These are phyloP conservation scores for Hyla sarda DNA, from an alignment of 2,113 vertebrate species.

Conservation along the genomic window DNA sequence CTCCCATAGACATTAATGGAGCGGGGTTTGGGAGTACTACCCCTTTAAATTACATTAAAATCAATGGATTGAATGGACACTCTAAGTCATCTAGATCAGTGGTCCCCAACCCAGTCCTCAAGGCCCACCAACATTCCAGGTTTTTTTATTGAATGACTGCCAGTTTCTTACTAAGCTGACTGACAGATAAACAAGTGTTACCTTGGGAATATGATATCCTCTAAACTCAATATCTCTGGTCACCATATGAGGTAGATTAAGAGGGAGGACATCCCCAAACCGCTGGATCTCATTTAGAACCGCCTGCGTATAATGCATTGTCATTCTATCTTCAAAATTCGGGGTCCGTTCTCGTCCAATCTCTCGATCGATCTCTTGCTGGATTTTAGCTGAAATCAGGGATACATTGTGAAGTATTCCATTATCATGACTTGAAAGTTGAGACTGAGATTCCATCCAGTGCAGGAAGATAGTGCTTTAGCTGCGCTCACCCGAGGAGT, in stretches of 20 bases:
- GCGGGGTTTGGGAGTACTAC: no score
- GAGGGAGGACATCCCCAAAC: slow-evolving; percentile 25
- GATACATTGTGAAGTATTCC: not conserved
- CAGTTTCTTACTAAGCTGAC: no score
- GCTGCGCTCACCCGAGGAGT: no score
- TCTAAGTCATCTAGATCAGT: no score
- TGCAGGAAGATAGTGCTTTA: no score
- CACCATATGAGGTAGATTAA: not conserved
- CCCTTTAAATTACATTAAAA: not conserved
- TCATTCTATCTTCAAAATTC: not conserved
- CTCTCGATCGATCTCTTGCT: slow-evolving; percentile 47
- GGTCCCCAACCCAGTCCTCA: no score
- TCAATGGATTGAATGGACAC: not conserved
- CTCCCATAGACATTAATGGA: no score
- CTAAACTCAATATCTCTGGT: slow-evolving; percentile 13
- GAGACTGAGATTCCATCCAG: no score
- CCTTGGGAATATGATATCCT: slow-evolving; percentile 56
- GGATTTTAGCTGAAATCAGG: slow-evolving; percentile 3
- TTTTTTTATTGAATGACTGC: no score
- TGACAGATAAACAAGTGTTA: no score
- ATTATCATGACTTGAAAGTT: no score
- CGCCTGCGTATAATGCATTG: slow-evolving; percentile 49
- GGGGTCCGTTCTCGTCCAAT: slow-evolving; percentile 18
- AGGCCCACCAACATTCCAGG: no score
- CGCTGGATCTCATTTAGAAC: slow-evolving; percentile 37